A percentile compares a stretch with the other conserved stretches of the same genome.
Evolutionary conservation across 2,797 vertebrate species (phyloP).

Genomic region (Anisognathus igniventris): DNA sequence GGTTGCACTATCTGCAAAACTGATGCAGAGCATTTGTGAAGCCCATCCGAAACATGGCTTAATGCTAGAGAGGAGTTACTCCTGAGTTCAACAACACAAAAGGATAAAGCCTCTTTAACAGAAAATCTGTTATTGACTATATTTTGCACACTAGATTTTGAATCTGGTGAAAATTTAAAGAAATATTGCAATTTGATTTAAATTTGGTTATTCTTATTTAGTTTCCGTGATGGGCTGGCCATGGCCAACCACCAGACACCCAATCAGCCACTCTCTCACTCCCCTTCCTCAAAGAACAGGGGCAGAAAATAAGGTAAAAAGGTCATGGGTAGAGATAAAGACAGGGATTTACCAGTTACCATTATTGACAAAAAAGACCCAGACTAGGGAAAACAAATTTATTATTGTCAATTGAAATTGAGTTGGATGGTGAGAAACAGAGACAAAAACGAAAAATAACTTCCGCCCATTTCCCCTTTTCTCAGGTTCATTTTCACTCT

Average conservation of each 20-base stretch:
- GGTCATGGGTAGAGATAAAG: background rate
- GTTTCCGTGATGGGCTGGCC: background rate
- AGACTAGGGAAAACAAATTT: background rate
- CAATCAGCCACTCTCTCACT: background rate
- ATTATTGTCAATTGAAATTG: background rate
- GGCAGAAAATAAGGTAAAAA: background rate
- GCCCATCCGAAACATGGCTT: background rate
- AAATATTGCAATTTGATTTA: background rate
- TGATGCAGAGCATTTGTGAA: background rate
- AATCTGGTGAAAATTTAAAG: background rate
- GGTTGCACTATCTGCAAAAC: background rate
- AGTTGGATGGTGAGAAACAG: background rate
- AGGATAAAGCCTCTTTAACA: background rate
- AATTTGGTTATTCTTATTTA: background rate
- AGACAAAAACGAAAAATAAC: background rate
- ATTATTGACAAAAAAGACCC: background rate
- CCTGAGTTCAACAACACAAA: background rate
- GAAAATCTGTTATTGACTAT: background rate
- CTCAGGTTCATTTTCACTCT: accelerated
- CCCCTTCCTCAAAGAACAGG: accelerated
- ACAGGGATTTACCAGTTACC: background rate
- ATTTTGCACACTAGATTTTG: background rate
- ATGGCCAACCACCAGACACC: background rate
- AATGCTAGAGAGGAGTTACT: background rate
- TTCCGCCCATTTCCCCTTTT: background rate